These are phyloP conservation scores for Gymnorhina tibicen DNA, from an alignment of 2,113 vertebrate genomes.

Conservation along the genomic window DNA sequence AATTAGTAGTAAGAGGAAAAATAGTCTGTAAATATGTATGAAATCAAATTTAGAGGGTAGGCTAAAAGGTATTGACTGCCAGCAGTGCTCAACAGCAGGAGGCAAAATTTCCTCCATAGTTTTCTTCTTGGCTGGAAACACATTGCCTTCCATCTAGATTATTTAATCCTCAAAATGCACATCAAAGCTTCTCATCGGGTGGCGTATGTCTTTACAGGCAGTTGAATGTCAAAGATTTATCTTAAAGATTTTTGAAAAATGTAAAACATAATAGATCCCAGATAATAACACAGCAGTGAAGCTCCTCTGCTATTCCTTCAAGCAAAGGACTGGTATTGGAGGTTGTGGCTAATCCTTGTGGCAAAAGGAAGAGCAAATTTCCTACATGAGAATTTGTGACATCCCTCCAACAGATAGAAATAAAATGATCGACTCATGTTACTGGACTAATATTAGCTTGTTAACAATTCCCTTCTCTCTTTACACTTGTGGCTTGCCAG, in stretches of 20 bases:
- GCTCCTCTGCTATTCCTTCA: constrained; percentile 74
- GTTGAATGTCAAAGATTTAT: constrained; percentile 89
- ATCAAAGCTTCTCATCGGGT: constrained; percentile 91
- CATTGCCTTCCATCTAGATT: constrained; percentile 91
- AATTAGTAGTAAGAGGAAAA: constrained; percentile 81
- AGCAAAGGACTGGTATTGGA: constrained; percentile 66
- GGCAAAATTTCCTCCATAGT: constrained; percentile 88
- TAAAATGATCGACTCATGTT: constrained; percentile 47
- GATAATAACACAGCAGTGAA: constrained; percentile 87
- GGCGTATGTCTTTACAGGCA: constrained; percentile 85
- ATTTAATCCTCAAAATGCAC: constrained; percentile 96
- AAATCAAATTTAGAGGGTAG: constrained; percentile 82
- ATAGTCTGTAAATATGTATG: constrained; percentile 83
- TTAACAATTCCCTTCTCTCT: constrained; percentile 56
- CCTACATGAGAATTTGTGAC: constrained; percentile 31
- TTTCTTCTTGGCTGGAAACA: constrained; percentile 86
- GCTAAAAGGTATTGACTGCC: constrained; percentile 86
- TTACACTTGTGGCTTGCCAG: constrained; percentile 58
- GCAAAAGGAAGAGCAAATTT: constrained; percentile 62
- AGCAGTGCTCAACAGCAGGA: constrained; percentile 82
- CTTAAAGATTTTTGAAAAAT: constrained; percentile 89
- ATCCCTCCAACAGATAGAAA: constrained; percentile 57
- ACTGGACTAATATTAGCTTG: constrained; percentile 62
- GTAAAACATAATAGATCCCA: constrained; percentile 89
- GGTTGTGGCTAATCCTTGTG: constrained; percentile 70